A percentile compares a stretch with the other conserved stretches of the same genome.
Conservation (phyloP, 2,113 vertebrate species). For the Oryzias celebensis region DNA sequence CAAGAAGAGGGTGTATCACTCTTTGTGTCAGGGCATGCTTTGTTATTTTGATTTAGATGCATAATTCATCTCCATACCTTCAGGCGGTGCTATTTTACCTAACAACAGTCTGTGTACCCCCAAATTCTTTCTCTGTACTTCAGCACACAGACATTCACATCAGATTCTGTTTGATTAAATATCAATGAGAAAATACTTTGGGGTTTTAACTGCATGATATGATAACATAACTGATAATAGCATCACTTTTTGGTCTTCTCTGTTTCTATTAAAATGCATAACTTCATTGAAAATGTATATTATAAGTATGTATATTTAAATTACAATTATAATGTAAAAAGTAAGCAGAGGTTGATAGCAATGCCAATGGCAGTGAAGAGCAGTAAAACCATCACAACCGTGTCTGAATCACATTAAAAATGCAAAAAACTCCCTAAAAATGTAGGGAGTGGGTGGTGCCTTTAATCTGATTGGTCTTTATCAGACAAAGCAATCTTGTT, state of each 20-base stretch:
- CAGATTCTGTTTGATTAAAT: no score
- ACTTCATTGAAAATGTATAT: neutral
- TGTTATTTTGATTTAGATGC: constrained; percentile 28
- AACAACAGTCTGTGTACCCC: neutral
- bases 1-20: constrained; percentile 13
- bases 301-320: no score
- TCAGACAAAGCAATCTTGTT: no score
- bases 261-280: neutral
- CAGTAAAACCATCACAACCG: no score
- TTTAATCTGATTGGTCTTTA: no score
- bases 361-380: no score
- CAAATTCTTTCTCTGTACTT: neutral
- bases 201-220: neutral
- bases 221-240: neutral
- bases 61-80: constrained; percentile 42
- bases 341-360: no score
- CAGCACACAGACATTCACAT: neutral
- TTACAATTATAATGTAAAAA: no score
- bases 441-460: no score
- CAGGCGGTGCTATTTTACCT: constrained; percentile 43
- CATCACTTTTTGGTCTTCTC: neutral
- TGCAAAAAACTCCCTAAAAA: neutral
- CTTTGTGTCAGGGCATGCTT: constrained; percentile 34
- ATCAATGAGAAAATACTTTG: no score
- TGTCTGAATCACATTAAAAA: no score